These are phyloP conservation scores for Sphaerophoria rueppellii DNA, from an alignment of 2,888 invertebrate species.

Conservation along the genomic window DNA sequence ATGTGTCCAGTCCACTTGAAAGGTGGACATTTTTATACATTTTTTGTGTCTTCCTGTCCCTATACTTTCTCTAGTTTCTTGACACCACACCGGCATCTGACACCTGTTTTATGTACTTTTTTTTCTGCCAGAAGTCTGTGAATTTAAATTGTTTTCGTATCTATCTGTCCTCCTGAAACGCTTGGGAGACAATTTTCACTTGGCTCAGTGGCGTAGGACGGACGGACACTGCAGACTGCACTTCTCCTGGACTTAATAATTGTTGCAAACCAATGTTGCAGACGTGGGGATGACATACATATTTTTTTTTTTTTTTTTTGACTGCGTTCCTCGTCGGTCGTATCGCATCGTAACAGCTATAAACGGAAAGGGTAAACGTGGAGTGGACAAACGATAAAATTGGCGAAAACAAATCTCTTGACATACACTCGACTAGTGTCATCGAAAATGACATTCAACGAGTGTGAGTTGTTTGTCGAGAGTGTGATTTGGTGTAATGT, in stretches of 20 bases:
- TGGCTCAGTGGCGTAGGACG: conserved; percentile 3
- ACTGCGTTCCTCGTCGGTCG: background rate
- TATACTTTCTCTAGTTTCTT: conserved; percentile 23
- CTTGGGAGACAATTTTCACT: conserved; percentile 38
- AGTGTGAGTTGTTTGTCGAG: conserved; percentile 46
- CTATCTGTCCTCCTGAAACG: conserved; percentile 18
- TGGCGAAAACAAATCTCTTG: conserved; percentile 55
- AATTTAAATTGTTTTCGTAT: conserved; percentile 65
- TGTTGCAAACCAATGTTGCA: conserved; percentile 31
- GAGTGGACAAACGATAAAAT: conserved; percentile 17
- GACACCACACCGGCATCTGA: conserved; percentile 55
- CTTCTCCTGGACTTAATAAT: conserved; percentile 32
- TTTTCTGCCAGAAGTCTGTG: conserved; percentile 18
- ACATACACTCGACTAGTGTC: conserved; percentile 52
- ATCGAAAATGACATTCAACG: conserved; percentile 57
- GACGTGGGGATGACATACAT: conserved; percentile 27
- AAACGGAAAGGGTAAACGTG: conserved; percentile 17
- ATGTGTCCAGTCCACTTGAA: conserved; percentile 22
- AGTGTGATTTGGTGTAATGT: background rate
- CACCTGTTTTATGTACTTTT: conserved; percentile 30
- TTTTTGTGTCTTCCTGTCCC: conserved; percentile 14
- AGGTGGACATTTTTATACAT: conserved; percentile 4
- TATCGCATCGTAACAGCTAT: background rate
- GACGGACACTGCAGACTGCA: background rate
- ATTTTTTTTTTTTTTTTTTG: background rate